Base-by-base conservation (phyloP, 1,140 invertebrate species). In the Holotrichia oblita region DNA sequence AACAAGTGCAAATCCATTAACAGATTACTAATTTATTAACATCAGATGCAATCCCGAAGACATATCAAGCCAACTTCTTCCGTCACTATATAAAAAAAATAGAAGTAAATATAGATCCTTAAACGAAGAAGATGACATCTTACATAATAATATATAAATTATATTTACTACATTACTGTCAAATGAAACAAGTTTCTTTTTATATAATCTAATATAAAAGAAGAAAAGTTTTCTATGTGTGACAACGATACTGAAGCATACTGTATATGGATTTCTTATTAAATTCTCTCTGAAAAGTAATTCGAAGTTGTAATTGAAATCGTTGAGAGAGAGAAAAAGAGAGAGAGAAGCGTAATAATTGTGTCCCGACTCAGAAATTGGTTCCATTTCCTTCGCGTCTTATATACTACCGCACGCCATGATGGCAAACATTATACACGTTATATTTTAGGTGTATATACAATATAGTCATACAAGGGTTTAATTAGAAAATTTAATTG, bases 401-500 rank as follows among this genome's bases (percentile, higher is more conserved):
- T 84, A 80, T 81, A 80, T 80, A 82, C 82, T 76, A 14, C 73
- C 40, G 41, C 22, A 72, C 64, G 17, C 22, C 24, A 27, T 34
- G 22, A 27, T 72, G 24, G 34, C 41, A 76, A 42, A 76, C 74
- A n/a, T 8, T 44, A 44, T 76, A 76, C 17, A 48, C 22, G 17
- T 34, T 75, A 44, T 44, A 75, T 40, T 61, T 40, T 61, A 72
- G 22, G 24, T 72, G 22, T 72, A 40, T 22, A 34, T 12, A 27
- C 64, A n/a, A 27, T 80, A 78, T 81, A 83, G 83, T 83, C 82
- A 84, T 84, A 84, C 83, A 82, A 81, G 81, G 81, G 82, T 84
- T 85, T 85, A 85, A 85, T 85, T 85, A 84, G 84, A 83, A 84
- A 83, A 83, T 85, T 85, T 84, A 85, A 85, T 85, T 85, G 84